Conservation (phyloP, 2,888 invertebrate genomes). For the Ichneumoninae sp. region DNA sequence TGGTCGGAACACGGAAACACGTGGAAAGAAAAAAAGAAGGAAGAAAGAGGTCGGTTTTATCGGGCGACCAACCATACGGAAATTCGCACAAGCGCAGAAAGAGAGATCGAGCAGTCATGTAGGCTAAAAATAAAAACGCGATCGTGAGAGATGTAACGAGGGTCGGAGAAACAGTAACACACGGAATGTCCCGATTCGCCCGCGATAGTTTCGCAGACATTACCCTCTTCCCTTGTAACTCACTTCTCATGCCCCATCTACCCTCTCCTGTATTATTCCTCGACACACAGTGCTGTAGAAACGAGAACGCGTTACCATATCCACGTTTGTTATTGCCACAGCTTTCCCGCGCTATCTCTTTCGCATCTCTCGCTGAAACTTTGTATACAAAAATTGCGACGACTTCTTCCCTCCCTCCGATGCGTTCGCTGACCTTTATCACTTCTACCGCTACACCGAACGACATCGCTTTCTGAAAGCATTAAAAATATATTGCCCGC, state of each 20-base stretch:
- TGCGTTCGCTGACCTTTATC: conserved; percentile 42
- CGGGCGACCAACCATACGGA: conserved; percentile 18
- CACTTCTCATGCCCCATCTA: conserved; percentile 52
- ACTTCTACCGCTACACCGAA: background rate
- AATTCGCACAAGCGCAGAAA: conserved; percentile 23
- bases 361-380: conserved; percentile 44
- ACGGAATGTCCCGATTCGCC: conserved; percentile 33
- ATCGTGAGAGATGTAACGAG: conserved; percentile 37
- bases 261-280: conserved; percentile 26
- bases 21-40: conserved; percentile 12
- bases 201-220: conserved; percentile 36
- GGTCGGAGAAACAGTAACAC: conserved; percentile 37
- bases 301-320: conserved; percentile 36
- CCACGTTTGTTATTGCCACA: conserved; percentile 49
- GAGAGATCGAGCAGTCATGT: conserved; percentile 2
- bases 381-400: conserved; percentile 48
- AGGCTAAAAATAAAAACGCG: conserved; percentile 47
- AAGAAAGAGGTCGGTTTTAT: conserved; percentile 26
- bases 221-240: conserved; percentile 59
- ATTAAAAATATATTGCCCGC: conserved; percentile 13
- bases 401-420: conserved; percentile 6
- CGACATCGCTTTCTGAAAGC: conserved; percentile 25
- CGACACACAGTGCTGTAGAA: conserved; percentile 34
- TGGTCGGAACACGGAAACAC: background rate
- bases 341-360: conserved; percentile 43